These are phyloP conservation scores for Cyprinus carpio DNA, from an alignment of 2,113 vertebrate species.

Conservation along the genomic window DNA sequence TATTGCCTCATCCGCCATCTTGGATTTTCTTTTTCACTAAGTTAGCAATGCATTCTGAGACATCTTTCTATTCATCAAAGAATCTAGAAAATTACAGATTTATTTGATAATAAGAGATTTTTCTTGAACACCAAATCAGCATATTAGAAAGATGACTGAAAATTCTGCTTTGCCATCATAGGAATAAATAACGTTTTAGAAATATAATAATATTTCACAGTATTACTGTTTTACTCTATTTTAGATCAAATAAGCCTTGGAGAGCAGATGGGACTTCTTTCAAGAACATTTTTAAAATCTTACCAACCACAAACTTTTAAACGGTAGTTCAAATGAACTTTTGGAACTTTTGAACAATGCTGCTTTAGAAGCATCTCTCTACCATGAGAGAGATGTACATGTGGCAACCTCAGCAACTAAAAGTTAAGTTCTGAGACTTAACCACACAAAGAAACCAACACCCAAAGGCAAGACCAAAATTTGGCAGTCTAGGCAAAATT, in stretches of 20 bases:
- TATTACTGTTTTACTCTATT: neutral
- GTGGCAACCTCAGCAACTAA: neutral
- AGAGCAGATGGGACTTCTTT: neutral
- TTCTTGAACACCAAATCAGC: neutral
- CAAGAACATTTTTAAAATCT: too few relatives aligned
- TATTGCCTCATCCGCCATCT: neutral
- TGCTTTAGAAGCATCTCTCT: neutral
- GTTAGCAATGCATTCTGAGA: neutral
- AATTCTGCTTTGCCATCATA: neutral
- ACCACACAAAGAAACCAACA: neutral
- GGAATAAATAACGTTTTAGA: too few relatives aligned
- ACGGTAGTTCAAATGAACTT: neutral
- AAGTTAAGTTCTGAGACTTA: neutral
- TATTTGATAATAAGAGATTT: too few relatives aligned
- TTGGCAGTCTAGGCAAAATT: neutral
- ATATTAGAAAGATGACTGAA: neutral
- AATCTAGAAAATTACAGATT: too few relatives aligned
- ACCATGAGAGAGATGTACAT: neutral
- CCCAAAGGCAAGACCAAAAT: neutral
- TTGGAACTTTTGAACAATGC: neutral
- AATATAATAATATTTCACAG: neutral
- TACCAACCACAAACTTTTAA: neutral
- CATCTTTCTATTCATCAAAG: too few relatives aligned
- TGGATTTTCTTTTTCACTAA: neutral
- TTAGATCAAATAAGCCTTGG: neutral